Conservation (phyloP, 2,888 invertebrate species). For the Netelia virgata region DNA sequence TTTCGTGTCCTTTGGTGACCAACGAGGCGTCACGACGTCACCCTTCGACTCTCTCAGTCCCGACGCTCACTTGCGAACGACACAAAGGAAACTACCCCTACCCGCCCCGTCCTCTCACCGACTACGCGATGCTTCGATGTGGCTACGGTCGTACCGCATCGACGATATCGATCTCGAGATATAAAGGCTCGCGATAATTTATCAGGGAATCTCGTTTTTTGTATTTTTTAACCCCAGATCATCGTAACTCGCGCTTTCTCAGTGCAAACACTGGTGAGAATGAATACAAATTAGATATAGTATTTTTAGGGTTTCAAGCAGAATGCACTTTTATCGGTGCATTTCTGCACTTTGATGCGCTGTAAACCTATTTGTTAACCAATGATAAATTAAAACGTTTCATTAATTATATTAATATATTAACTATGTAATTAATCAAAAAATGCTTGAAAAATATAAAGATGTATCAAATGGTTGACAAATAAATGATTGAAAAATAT, state of each 20-base stretch:
- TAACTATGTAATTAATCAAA: too few relatives aligned
- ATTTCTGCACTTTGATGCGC: too few relatives aligned
- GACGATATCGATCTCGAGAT: slow-evolving; percentile 57
- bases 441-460: too few relatives aligned
- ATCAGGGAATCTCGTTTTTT: not conserved
- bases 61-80: slow-evolving; percentile 39
- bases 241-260: not conserved
- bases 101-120: slow-evolving; percentile 59
- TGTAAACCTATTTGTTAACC: too few relatives aligned
- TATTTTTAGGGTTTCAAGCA: too few relatives aligned
- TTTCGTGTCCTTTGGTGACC: slow-evolving; percentile 70
- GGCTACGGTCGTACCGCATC: slow-evolving; percentile 44
- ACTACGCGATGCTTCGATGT: slow-evolving; percentile 52
- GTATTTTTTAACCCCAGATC: not conserved
- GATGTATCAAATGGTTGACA: too few relatives aligned
- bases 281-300: too few relatives aligned
- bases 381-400: too few relatives aligned
- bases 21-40: slow-evolving; percentile 78
- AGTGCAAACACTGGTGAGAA: too few relatives aligned
- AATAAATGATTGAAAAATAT: too few relatives aligned
- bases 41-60: slow-evolving; percentile 60
- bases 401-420: too few relatives aligned
- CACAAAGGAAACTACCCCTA: slow-evolving; percentile 62
- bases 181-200: slow-evolving; percentile 7
- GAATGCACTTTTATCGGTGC: too few relatives aligned